Percentiles rank a stretch among this genome's conserved stretches.
Evolutionary conservation across 2,888 invertebrate species (phyloP).

Genomic region (Apamea anceps): DNA sequence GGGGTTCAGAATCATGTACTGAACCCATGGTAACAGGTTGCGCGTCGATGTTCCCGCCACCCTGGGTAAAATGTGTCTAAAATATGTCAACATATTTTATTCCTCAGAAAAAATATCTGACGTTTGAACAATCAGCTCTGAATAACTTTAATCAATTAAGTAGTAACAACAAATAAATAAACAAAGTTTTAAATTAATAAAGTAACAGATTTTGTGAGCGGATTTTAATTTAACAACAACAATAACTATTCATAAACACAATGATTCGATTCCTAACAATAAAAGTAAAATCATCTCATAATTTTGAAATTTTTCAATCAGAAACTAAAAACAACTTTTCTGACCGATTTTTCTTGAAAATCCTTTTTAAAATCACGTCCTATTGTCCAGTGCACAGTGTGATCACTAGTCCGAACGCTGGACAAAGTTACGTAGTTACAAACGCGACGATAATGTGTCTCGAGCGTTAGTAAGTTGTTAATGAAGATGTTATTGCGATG

Average conservation of each 20-base stretch:
- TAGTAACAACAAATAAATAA: conserved; percentile 5
- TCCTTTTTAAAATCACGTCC: not conserved
- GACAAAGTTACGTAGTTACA: conserved; percentile 38
- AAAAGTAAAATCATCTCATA: not conserved
- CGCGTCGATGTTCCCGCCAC: not conserved
- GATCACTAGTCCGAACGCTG: not conserved
- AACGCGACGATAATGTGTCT: conserved; percentile 17
- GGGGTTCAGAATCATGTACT: too few species aligned
- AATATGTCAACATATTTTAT: not conserved
- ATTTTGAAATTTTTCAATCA: too few species aligned
- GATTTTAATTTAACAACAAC: conserved; percentile 8
- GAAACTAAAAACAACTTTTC: not conserved
- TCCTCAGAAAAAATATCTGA: not conserved
- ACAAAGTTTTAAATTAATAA: not conserved
- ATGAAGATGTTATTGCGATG: conserved; percentile 21
- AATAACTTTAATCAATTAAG: not conserved
- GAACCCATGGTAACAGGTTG: not conserved
- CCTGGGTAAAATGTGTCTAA: not conserved
- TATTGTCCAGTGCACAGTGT: conserved; percentile 7
- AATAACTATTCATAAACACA: not conserved
- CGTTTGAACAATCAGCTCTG: not conserved
- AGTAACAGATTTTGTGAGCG: conserved; percentile 3
- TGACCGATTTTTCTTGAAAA: not conserved
- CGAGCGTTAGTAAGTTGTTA: conserved; percentile 16
- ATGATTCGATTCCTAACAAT: not conserved